Evolutionary conservation across 2,113 vertebrate species (phyloP).

Genomic region (Elephantulus edwardii): DNA sequence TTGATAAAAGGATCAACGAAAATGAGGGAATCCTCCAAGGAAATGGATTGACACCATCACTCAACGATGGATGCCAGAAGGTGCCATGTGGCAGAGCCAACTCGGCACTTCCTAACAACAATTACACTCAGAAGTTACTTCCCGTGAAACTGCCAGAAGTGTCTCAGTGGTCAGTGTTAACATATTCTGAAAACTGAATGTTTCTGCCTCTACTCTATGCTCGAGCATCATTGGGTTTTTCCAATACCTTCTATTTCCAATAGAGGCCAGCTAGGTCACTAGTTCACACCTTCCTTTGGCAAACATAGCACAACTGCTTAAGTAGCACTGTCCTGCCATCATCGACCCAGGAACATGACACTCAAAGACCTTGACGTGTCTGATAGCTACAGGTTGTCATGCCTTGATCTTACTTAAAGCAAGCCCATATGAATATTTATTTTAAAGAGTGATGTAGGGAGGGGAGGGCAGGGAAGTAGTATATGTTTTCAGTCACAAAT

Average conservation of each 20-base stretch:
- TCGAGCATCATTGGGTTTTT: neutral
- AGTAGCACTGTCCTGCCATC: neutral
- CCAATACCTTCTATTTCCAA: too few relatives aligned
- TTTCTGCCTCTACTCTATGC: accelerated
- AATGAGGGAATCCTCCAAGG: too few relatives aligned
- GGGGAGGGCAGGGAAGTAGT: neutral
- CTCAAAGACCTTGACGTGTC: neutral
- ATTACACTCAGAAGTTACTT: neutral
- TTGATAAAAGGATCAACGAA: too few relatives aligned
- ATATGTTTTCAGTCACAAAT: neutral
- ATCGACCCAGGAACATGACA: neutral
- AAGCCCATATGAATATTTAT: neutral
- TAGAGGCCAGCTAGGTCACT: neutral
- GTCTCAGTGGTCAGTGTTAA: neutral
- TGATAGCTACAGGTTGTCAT: neutral
- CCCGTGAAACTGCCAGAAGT: neutral
- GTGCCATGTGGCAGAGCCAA: neutral
- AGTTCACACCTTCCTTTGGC: neutral
- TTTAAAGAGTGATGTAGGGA: neutral
- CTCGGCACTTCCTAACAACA: too few relatives aligned
- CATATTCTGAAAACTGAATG: neutral
- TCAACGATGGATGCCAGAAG: too few relatives aligned
- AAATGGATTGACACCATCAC: too few relatives aligned
- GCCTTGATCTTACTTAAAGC: neutral
- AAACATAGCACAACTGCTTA: neutral